Evolutionary conservation across 92 coral and sea anemone species (phyloP), one percentile per base, ranked within the genome.

Genomic region (Montipora capitata): DNA sequence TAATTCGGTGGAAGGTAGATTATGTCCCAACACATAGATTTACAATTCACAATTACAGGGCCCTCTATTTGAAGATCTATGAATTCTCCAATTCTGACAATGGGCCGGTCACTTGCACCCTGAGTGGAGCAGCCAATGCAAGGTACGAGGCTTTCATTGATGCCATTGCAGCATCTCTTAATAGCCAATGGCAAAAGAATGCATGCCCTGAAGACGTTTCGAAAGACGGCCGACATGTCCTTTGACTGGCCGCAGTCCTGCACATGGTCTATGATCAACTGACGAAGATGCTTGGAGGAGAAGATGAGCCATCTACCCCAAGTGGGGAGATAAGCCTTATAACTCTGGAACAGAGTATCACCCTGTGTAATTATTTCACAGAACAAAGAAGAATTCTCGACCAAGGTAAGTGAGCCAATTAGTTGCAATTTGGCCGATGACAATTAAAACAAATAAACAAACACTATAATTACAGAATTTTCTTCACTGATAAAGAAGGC

Each of bases 121-220:
- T 58, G 65, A 11, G n/a, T 2, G 18, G n/a, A 11, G 65, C 65
- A 3, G 65, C 65, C 18, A 58, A 58, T n/a, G 10, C n/a, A 1
- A 58, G 65, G 65, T 58, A 58, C 18, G 65, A 58, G 18, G 65
- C 27, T n/a, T 58, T 58, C 27, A 58, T 58, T 58, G 65, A 58
- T 1, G 18, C 65, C 65, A 58, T 58, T 11, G 65, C 65, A 58
- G 20, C 65, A n/a, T 58, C 65, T 11, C 65, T 58, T n/a, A 58
- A 58, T n/a, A 58, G 2, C 65, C 65, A 58, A n/a, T 58, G 65
- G 65, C 65, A 58, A 58, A 58, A 58, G 18, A 58, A 58, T 58
- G 65, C 18, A 5, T 58, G 65, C 18, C 65, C 65, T 1, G 65
- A 58, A 12, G 65, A 45, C 52, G 52, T 45, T 45, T 45, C 52